These are phyloP conservation scores for Eolophus roseicapilla DNA, from an alignment of 2,113 vertebrate genomes.

Conservation along the genomic window DNA sequence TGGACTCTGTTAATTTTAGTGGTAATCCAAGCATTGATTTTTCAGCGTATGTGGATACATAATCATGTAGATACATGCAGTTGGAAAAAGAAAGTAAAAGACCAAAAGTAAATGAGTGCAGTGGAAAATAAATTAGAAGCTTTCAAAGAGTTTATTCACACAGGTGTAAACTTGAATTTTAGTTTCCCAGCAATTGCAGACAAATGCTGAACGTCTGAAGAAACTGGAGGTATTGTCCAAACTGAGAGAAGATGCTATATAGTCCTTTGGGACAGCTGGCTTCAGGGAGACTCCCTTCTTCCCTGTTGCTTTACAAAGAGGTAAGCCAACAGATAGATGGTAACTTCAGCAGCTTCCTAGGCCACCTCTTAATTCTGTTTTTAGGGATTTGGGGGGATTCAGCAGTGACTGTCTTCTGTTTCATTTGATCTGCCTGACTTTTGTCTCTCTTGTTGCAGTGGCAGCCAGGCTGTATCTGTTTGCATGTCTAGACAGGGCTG, in stretches of 20 bases:
- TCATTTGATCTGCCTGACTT: background rate
- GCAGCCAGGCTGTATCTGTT: background rate
- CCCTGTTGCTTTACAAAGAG: background rate
- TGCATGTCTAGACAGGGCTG: background rate
- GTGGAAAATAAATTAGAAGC: background rate
- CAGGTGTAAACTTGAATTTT: background rate
- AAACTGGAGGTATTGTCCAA: background rate
- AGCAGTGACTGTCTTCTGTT: background rate
- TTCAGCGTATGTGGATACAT: background rate
- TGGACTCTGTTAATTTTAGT: background rate
- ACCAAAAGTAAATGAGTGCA: background rate
- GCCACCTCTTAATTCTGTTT: background rate
- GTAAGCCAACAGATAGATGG: background rate
- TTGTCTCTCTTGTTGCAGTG: background rate
- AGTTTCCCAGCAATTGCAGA: background rate
- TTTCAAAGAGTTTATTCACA: background rate
- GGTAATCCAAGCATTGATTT: background rate
- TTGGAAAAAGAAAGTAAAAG: background rate
- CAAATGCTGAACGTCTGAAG: background rate
- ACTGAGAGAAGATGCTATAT: background rate
- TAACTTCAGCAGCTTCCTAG: background rate
- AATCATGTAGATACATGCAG: background rate
- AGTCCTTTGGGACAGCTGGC: background rate
- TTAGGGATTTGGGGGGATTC: background rate
- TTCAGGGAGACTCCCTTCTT: background rate